Base-by-base conservation (phyloP, 2,113 vertebrate species). In the Takifugu flavidus region DNA sequence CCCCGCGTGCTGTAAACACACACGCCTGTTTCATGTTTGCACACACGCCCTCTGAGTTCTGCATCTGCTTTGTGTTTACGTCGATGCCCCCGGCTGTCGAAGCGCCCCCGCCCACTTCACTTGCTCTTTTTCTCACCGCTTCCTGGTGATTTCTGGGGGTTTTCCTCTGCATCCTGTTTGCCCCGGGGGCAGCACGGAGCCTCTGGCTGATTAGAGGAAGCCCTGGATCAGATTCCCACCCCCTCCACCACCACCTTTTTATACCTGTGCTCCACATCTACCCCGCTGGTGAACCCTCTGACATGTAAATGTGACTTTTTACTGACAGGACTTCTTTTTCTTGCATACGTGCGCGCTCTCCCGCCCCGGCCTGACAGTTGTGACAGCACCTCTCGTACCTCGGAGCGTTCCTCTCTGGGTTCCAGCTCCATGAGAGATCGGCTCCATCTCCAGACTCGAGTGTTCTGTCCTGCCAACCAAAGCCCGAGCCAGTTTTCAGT, bases 171-270 rank as follows among this genome's bases (percentile, higher is more conserved):
- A 76, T 85, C 85, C 82, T 87, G 78, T 82, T 78, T 54, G 74
- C 78, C 83, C 31, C 20, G 20, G 67, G 59, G 73, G 82, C 79
- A 75, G 58, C 72, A 62, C 59, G 69, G 77, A 79, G 87, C 87
- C 85, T 61, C 74, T 81, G 88, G 84, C 83, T 90, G 88, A 90
- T 89, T 86, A 82, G 68, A 87, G 72, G 82, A 79, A 80, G 61
- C 77, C 62, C 64, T 29, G 28, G 81, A 86, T 87, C 81, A 66
- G 65, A 77, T 84, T 83, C 67, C 79, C 14, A 15, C 44, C 25
- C 34, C 5, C 70, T 57, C 7, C 52, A 34, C 59, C 29, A 61
- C 53, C 57, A 77, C 20, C 12, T 70, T 67, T 59, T 71, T 52
- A 66, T 78, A 56, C 64, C 56, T 51, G 55, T 61, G 56, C 56